phyloP scores from a whole-genome alignment of 2,797 vertebrate genomes.

The Cetoscarus ocellatus region DNA sequence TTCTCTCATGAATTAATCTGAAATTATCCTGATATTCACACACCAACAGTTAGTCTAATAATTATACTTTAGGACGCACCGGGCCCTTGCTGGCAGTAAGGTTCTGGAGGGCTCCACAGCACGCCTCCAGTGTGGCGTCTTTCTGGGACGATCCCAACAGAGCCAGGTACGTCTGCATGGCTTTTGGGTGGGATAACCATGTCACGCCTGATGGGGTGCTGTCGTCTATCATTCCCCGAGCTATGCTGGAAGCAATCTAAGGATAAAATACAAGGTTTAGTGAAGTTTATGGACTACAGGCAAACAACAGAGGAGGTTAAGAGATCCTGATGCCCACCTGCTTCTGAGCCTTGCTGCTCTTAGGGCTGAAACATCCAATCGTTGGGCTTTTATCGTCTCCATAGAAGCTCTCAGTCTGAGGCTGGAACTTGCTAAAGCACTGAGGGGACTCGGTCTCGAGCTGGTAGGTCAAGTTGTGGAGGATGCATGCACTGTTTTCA shows the following conservation, averaged over 20 bases:
- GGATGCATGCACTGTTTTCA: slow-evolving; percentile 94
- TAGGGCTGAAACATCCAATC: slow-evolving; percentile 92
- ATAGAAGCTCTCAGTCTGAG: slow-evolving; percentile 39
- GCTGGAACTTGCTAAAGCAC: slow-evolving; percentile 81
- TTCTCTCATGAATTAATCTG: not conserved
- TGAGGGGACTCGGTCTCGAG: slow-evolving; percentile 88
- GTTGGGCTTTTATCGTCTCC: slow-evolving; percentile 78
- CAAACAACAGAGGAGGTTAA: not conserved
- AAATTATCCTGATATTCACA: not conserved
- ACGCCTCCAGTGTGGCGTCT: slow-evolving; percentile 88
- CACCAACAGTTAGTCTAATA: not conserved
- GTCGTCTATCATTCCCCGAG: slow-evolving; percentile 76
- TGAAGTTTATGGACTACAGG: not conserved
- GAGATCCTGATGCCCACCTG: slow-evolving; percentile 26
- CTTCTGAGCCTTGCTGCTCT: slow-evolving; percentile 82
- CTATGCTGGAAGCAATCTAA: slow-evolving; percentile 77
- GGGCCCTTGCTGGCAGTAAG: slow-evolving; percentile 88
- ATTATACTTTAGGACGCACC: slow-evolving; percentile 75
- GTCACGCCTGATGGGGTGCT: slow-evolving; percentile 81
- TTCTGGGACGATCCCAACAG: slow-evolving; percentile 89
- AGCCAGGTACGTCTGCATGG: slow-evolving; percentile 88
- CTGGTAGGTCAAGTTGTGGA: slow-evolving; percentile 94
- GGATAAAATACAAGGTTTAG: not conserved
- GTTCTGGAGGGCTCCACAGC: slow-evolving; percentile 93
- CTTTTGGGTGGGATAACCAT: slow-evolving; percentile 88